These are phyloP conservation scores for Drosophila lacertosa DNA, from an alignment of 1,140 invertebrate species.

Conservation along the genomic window DNA sequence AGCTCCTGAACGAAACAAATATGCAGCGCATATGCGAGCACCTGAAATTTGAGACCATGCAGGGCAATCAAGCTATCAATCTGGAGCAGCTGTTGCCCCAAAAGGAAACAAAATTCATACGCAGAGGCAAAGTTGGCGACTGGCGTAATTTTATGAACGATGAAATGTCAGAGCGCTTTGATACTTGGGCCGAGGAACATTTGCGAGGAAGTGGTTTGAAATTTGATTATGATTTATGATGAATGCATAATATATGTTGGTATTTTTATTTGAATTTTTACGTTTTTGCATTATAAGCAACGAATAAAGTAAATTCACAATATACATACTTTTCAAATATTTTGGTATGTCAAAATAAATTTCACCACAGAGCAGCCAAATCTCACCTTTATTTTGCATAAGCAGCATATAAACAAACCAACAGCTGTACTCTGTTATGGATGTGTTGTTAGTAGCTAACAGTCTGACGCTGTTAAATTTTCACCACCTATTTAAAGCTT, in stretches of 20 bases:
- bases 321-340: too few relatives aligned
- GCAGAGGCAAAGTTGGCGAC: slow-evolving; percentile 93
- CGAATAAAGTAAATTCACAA: too few relatives aligned
- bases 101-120: slow-evolving; percentile 88
- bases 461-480: too few relatives aligned
- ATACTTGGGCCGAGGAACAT: slow-evolving; percentile 90
- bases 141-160: slow-evolving; percentile 92
- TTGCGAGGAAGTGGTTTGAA: slow-evolving; percentile 87
- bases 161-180: slow-evolving; percentile 89
- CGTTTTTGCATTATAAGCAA: too few relatives aligned
- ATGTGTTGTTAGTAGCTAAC: too few relatives aligned
- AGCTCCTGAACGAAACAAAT: slow-evolving; percentile 87
- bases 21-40: slow-evolving; percentile 89
- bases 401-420: neutral
- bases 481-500: too few relatives aligned
- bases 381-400: too few relatives aligned
- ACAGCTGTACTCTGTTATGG: neutral
- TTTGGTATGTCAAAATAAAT: too few relatives aligned
- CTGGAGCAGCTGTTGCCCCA: slow-evolving; percentile 86
- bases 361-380: too few relatives aligned
- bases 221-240: slow-evolving; percentile 86
- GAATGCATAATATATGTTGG: too few relatives aligned
- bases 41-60: slow-evolving; percentile 92
- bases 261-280: too few relatives aligned
- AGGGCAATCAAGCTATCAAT: slow-evolving; percentile 91